Evolutionary conservation across 1,140 invertebrate genomes (phyloP), one percentile per base, ranked within the genome.

Genomic region (Cecropterus lyciades): DNA sequence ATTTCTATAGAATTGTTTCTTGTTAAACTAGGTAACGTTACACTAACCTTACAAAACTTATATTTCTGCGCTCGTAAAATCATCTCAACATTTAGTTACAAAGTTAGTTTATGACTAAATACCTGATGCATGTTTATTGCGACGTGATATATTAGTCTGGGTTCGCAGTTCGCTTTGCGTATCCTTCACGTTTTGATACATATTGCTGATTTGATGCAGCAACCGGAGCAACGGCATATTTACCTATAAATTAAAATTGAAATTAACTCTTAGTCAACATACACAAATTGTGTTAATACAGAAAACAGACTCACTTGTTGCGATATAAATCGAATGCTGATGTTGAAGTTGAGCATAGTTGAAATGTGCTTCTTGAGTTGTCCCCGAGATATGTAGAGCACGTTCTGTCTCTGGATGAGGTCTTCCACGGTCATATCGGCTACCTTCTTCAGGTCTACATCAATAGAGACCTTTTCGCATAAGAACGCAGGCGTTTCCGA

Each of bases 101-200:
- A n/a, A n/a, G n/a, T n/a, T n/a, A n/a, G n/a, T n/a, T n/a, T n/a
- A n/a, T n/a, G n/a, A n/a, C n/a, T n/a, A n/a, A n/a, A 79, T 84
- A 95, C 94, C 93, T 53, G 94, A 95, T 3, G 92, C 92, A 62
- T 94, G 94, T 84, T 94, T 77, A 79, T 89, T 46, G 75, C 82
- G 75, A 20, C 85, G 84, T 48, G 87, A 82, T 11, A 81, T 79
- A 63, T 85, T 89, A 33, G 95, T 94, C 70, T 96, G 96, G 69
- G 95, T 96, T 78, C 95, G 96, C 51, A 99, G 93, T 75, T 98
- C 98, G 77, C 96, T 96, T 84, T 98, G 96, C 0, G 98, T 99
- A 80, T 98, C 97, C 80, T 98, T 98, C 3, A 99, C 97, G 92
- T 99, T 99, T 89, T 98, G 97, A 91, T 99, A 98, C 97, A 99